These are phyloP conservation scores for Synanthedon andrenaeformis DNA, from an alignment of 2,888 invertebrate species.

Conservation along the genomic window DNA sequence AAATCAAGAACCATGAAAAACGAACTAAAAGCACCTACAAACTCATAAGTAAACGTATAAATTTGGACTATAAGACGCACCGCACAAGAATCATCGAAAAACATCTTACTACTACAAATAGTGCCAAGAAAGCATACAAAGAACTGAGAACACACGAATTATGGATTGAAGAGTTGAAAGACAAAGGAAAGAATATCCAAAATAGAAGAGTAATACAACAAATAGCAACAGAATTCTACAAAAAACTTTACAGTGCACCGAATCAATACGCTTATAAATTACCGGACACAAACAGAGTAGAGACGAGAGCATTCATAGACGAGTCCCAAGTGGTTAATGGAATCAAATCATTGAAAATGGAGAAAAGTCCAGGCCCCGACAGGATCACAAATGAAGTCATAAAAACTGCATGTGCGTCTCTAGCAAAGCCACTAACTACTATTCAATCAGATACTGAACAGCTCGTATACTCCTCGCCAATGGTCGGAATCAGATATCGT, in stretches of 20 bases:
- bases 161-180: constrained; percentile 4
- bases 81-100: constrained; percentile 5
- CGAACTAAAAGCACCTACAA: constrained; percentile 4
- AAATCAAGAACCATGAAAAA: constrained; percentile 1
- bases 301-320: not conserved
- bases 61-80: constrained; percentile 6
- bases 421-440: not conserved
- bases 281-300: not conserved
- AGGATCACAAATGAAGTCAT: not conserved
- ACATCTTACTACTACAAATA: constrained; percentile 8
- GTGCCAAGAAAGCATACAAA: constrained; percentile 7
- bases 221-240: constrained; percentile 8
- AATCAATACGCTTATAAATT: not conserved
- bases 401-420: not conserved
- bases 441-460: too few relatives aligned
- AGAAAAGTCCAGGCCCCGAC: not conserved
- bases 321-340: not conserved
- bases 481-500: too few relatives aligned
- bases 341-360: not conserved
- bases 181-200: not conserved
- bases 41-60: constrained; percentile 2
- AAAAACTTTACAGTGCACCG: constrained; percentile 1
- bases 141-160: constrained; percentile 3
- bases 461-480: too few relatives aligned
- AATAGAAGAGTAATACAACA: constrained; percentile 7